phyloP scores from a whole-genome alignment of 2,113 vertebrate species.

The Colaptes auratus region DNA sequence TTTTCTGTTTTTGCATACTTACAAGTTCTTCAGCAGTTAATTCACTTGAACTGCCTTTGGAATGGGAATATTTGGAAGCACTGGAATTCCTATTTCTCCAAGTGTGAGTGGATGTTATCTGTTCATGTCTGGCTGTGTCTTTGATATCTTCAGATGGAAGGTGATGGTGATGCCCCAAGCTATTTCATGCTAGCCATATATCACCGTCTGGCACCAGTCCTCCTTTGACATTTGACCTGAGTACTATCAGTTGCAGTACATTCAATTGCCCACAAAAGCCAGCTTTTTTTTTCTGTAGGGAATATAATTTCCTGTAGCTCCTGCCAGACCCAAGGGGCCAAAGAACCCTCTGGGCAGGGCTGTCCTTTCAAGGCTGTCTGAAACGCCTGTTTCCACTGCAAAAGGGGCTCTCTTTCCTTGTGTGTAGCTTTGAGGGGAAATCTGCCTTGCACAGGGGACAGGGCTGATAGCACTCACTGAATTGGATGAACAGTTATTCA shows the following conservation, averaged over 20 bases:
- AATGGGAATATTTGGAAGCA: conserved; percentile 41
- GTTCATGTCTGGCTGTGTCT: background rate
- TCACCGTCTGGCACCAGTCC: conserved; percentile 33
- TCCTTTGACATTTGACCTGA: conserved; percentile 64
- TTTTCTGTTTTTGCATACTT: background rate
- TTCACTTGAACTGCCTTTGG: background rate
- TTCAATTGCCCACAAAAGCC: background rate
- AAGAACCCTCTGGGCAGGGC: background rate
- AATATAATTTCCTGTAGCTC: conserved; percentile 11
- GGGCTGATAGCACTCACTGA: background rate
- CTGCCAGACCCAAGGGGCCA: background rate
- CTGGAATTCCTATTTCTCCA: conserved; percentile 40
- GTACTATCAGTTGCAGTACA: conserved; percentile 22
- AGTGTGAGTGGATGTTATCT: conserved; percentile 63
- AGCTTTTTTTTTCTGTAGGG: background rate
- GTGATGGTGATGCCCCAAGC: conserved; percentile 22
- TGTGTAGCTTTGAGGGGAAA: background rate
- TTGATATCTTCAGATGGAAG: conserved; percentile 54
- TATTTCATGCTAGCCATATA: conserved; percentile 34
- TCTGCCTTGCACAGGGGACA: background rate
- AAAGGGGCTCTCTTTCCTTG: background rate
- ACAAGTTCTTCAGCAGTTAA: background rate
- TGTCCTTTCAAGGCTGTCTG: accelerated
- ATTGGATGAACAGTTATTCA: background rate
- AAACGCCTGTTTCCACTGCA: background rate